Conservation (phyloP, 2,888 invertebrate species). For the Criorhina ranunculi region DNA sequence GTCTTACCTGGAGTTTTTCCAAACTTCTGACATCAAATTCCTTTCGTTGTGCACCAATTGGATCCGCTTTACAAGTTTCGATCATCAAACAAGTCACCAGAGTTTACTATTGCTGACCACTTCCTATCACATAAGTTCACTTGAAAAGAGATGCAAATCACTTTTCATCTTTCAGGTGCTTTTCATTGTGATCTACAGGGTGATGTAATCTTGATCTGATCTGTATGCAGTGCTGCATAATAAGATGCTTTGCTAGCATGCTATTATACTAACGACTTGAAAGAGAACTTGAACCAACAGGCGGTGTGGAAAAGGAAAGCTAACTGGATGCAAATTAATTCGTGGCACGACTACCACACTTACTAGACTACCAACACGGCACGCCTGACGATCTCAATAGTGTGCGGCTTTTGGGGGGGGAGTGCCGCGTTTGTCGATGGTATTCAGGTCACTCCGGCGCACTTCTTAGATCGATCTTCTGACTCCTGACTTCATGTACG, state of each 20-base stretch:
- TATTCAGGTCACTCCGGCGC: constrained; percentile 70
- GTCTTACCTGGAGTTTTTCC: too few relatives aligned
- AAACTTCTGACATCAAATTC: neutral
- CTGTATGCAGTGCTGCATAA: constrained; percentile 55
- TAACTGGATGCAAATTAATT: constrained; percentile 60
- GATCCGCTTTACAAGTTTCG: neutral
- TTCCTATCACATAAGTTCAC: constrained; percentile 33
- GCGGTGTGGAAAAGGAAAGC: constrained; percentile 58
- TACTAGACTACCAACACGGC: constrained; percentile 26
- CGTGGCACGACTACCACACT: constrained; percentile 48
- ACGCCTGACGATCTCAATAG: neutral
- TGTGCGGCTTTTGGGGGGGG: constrained; percentile 48
- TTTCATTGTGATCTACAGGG: constrained; percentile 53
- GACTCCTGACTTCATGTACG: constrained; percentile 42
- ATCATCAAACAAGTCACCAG: constrained; percentile 21
- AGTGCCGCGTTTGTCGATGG: constrained; percentile 53
- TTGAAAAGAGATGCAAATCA: constrained; percentile 41
- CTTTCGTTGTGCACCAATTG: neutral
- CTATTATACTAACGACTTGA: constrained; percentile 50
- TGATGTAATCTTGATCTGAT: constrained; percentile 68
- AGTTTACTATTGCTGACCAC: constrained; percentile 18
- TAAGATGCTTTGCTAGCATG: constrained; percentile 51
- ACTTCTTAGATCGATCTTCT: constrained; percentile 61
- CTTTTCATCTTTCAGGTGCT: constrained; percentile 38
- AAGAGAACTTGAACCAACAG: constrained; percentile 57